A percentile compares a stretch with the other conserved stretches of the same genome.
These are phyloP conservation scores for Argentina silus DNA, from an alignment of 2,797 vertebrate genomes.

Conservation along the genomic window DNA sequence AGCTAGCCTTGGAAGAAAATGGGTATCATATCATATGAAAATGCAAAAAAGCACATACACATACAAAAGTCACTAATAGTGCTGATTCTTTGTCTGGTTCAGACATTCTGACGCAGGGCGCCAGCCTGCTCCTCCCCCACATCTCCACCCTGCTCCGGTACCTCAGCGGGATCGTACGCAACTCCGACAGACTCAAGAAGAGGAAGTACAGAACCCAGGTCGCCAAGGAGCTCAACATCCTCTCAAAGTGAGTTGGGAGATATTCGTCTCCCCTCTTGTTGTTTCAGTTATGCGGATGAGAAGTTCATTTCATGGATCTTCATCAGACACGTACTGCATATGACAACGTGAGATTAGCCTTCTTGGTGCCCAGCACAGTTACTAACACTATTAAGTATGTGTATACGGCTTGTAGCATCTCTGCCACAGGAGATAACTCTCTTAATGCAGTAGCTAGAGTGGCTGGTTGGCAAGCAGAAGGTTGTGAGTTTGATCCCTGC, in stretches of 20 bases:
- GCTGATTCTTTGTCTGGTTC: constrained; percentile 13
- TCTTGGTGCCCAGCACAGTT: too few relatives aligned
- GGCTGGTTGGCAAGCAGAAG: too few relatives aligned
- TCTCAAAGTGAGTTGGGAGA: constrained; percentile 87
- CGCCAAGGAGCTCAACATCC: constrained; percentile 94
- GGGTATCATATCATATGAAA: not conserved
- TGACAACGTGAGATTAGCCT: too few relatives aligned
- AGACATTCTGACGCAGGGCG: constrained; percentile 84
- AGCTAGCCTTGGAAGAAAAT: too few relatives aligned
- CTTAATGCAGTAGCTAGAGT: too few relatives aligned
- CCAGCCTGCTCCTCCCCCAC: constrained; percentile 86
- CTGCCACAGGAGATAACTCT: too few relatives aligned
- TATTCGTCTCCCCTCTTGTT: not conserved
- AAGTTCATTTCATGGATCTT: too few relatives aligned
- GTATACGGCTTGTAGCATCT: too few relatives aligned
- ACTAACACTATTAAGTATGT: too few relatives aligned
- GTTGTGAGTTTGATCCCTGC: too few relatives aligned
- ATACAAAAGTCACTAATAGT: not conserved
- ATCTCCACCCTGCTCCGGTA: constrained; percentile 88
- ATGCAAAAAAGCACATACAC: not conserved
- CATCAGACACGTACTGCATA: too few relatives aligned
- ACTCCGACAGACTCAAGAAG: constrained; percentile 86
- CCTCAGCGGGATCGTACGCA: constrained; percentile 85
- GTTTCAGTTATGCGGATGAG: too few relatives aligned
- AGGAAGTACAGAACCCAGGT: constrained; percentile 89